phyloP scores from a whole-genome alignment of 2,113 vertebrate genomes.

The Perca flavescens region DNA sequence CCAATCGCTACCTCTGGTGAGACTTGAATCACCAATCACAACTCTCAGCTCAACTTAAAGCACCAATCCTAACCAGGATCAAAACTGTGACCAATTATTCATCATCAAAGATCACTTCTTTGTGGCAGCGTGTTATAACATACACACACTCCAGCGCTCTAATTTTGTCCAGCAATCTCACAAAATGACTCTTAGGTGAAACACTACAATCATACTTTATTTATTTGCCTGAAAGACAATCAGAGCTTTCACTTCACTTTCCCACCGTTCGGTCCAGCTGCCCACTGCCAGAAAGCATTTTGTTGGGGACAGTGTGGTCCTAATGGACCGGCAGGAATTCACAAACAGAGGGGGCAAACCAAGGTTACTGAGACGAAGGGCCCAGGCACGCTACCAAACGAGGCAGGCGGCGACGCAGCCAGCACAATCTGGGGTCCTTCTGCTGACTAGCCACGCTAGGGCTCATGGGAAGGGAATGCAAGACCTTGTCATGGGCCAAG shows the following conservation, averaged over 20 bases:
- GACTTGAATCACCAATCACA: slow-evolving; percentile 49
- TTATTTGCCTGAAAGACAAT: slow-evolving; percentile 71
- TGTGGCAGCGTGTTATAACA: slow-evolving; percentile 14
- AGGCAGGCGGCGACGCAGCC: slow-evolving; percentile 67
- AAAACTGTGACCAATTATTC: slow-evolving; percentile 31
- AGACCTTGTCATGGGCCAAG: slow-evolving; percentile 66
- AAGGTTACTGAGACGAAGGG: slow-evolving; percentile 77
- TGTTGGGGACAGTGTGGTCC: slow-evolving; percentile 77
- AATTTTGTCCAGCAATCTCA: slow-evolving; percentile 12
- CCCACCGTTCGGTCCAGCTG: slow-evolving; percentile 68
- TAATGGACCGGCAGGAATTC: slow-evolving; percentile 74
- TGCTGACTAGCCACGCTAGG: slow-evolving; percentile 73
- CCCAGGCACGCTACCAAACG: slow-evolving; percentile 74
- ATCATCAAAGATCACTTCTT: neutral
- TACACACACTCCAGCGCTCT: slow-evolving; percentile 12
- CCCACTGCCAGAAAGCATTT: slow-evolving; percentile 72
- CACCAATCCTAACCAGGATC: slow-evolving; percentile 20
- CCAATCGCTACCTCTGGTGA: slow-evolving; percentile 33
- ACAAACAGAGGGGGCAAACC: slow-evolving; percentile 78
- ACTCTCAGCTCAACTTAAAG: slow-evolving; percentile 1
- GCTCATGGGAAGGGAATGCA: slow-evolving; percentile 81
- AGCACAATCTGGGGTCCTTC: slow-evolving; percentile 81
- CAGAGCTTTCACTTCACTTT: slow-evolving; percentile 61
- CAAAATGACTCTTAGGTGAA: slow-evolving; percentile 41
- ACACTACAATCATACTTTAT: slow-evolving; percentile 56